A percentile compares a stretch with the other conserved stretches of the same genome.
These are phyloP conservation scores for Corella eumyota DNA, from an alignment of 23 tunicate genomes.

Conservation along the genomic window DNA sequence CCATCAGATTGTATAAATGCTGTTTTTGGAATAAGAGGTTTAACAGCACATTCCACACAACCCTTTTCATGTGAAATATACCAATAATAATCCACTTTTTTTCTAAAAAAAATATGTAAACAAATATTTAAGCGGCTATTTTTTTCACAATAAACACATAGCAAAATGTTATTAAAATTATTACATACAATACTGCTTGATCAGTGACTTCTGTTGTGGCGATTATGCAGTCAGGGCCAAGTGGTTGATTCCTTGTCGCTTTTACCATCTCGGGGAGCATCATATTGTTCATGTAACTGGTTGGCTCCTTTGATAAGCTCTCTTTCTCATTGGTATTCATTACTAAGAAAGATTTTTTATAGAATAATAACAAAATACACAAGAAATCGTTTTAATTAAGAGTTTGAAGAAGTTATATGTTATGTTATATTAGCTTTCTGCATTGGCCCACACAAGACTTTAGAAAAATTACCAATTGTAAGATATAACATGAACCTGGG, in stretches of 20 bases:
- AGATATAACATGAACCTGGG: constrained; percentile 4
- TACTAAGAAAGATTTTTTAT: constrained; percentile 7
- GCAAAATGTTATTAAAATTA: background rate
- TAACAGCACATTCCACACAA: constrained; percentile 87
- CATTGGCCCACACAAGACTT: too few relatives aligned
- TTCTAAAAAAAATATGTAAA: constrained; percentile 30
- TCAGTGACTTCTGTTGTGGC: constrained; percentile 47
- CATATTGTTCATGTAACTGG: constrained; percentile 74
- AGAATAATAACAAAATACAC: background rate
- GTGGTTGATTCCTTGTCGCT: constrained; percentile 61
- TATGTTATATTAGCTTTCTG: too few relatives aligned
- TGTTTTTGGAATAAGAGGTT: too few relatives aligned
- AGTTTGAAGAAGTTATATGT: too few relatives aligned
- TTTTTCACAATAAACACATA: too few relatives aligned
- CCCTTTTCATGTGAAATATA: constrained; percentile 69
- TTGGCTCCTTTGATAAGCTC: constrained; percentile 5
- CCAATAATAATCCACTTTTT: constrained; percentile 73
- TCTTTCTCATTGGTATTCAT: constrained; percentile 17
- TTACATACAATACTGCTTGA: constrained; percentile 42
- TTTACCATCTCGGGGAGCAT: constrained; percentile 72
- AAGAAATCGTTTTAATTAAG: too few relatives aligned
- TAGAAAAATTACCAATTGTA: background rate
- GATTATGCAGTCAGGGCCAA: constrained; percentile 89
- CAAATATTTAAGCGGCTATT: too few relatives aligned
- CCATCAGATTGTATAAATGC: too few relatives aligned